These are phyloP conservation scores for Hermaeophaga mercurialis DNA, from an alignment of 2,888 invertebrate species.

Conservation along the genomic window DNA sequence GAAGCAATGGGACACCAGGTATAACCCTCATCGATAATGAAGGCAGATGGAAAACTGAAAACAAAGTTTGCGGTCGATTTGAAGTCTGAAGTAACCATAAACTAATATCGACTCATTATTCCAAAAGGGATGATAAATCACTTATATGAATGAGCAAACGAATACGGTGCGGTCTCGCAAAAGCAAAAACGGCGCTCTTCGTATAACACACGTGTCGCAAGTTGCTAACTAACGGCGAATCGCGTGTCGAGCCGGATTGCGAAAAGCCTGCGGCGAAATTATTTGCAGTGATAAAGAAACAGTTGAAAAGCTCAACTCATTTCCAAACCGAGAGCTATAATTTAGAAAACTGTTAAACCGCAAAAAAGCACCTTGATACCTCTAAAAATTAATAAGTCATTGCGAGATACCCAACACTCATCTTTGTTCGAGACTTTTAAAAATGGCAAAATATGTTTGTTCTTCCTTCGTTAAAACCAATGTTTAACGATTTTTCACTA, in stretches of 20 bases:
- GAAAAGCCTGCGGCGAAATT: slow-evolving; percentile 9
- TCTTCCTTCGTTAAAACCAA: no score
- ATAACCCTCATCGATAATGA: slow-evolving; percentile 40
- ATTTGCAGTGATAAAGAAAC: slow-evolving; percentile 12
- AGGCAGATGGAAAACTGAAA: slow-evolving; percentile 46
- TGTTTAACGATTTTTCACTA: no score
- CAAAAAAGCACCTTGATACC: no score
- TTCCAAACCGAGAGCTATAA: no score
- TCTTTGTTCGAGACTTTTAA: no score
- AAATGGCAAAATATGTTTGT: no score
- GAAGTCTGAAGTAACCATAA: slow-evolving; percentile 43
- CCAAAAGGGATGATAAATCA: slow-evolving; percentile 48
- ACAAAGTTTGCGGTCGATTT: slow-evolving; percentile 28
- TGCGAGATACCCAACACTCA: no score
- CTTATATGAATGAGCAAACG: slow-evolving; percentile 39
- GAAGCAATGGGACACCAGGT: no score
- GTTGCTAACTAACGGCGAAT: slow-evolving; percentile 31
- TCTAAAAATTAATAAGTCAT: no score
- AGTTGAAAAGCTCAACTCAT: no score
- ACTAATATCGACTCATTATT: slow-evolving; percentile 51
- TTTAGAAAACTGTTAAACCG: no score
- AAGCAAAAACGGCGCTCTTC: slow-evolving; percentile 25
- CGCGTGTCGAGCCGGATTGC: slow-evolving; percentile 33
- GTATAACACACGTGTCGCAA: slow-evolving; percentile 28
- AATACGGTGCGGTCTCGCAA: slow-evolving; percentile 15